Base-by-base conservation (phyloP, 1,140 invertebrate species). In the Ericerus pela region DNA sequence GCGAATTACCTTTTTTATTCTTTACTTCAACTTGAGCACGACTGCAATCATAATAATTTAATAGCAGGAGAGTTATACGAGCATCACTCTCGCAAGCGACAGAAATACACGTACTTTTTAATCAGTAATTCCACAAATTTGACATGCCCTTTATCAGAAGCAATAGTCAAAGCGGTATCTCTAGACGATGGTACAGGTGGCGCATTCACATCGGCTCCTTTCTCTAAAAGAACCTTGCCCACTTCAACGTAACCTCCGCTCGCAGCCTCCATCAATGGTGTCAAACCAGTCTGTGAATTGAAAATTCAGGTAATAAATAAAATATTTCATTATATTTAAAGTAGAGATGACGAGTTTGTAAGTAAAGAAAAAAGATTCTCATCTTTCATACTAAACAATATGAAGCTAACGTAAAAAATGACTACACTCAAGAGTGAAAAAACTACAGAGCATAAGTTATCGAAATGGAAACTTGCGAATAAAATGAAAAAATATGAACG, bases 1-100 rank as follows among this genome's bases (percentile, higher is more conserved):
- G 92, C 30, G 95, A 96, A 70, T 97, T 97, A 52, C 96, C 96
- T 74, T 99, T 99, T 68, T 99, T 99, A 71, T 99, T 99, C 64
- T 96, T 96, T 0, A 96, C 91, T 72, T 97, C 93, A 4, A 98
- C 88, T 60, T 85, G 81, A 28, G 93, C 93, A 55, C 80, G 79
- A 54, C 85, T 80, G 38, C 18, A 31, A 58, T 30, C 26, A 30
- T 38, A 37, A 54, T 36, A 41, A 38, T 18, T 38, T 37, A n/a
- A 24, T 24, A 51, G 6, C 26, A 26, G n/a, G n/a, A n/a, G n/a
- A 54, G 10, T 29, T 51, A 57, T 47, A 33, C 36, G 2, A 28
- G n/a, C 41, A 37, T n/a, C 14, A 29, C 14, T 28, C 53, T 51
- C 12, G 33, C 29, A 22, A 20, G 28, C 47, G 14, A 18, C 1